Evolutionary conservation across 2,797 vertebrate species (phyloP), one percentile per base, ranked within the genome.

Genomic region (Pseudopleuronectes americanus): DNA sequence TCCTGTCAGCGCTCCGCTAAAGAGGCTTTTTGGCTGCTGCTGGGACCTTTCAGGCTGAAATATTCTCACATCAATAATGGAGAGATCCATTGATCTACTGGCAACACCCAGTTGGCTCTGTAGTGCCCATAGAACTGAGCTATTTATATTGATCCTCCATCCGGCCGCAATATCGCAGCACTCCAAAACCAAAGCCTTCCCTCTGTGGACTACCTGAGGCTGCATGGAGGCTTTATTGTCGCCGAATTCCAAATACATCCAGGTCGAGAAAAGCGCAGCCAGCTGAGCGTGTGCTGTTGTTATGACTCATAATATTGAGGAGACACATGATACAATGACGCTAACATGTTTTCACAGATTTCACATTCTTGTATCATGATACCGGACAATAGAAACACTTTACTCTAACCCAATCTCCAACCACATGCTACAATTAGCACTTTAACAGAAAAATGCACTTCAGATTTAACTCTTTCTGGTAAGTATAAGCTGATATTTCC

Each of bases 41-140:
- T 53, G 66, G 59, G 76, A 84, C 74, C 80, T 88, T 91, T 86
- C 72, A 81, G 83, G 60, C 77, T 87, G 77, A 87, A 90, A 87
- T 86, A 84, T 83, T 89, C 78, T 84, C 76, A 84, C 89, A 92
- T 92, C 86, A 80, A 90, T 91, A 90, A 81, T 26, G 63, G 77
- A 86, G 79, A 69, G 82, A 87, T 82, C 74, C 77, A 88, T 81
- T 78, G 84, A 90, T 86, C 77, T 58, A 72, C 83, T 86, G 80
- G 84, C 83, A 87, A 83, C 86, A 87, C 76, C 83, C 90, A 83
- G 75, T 71, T 84, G 85, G 76, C 86, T 87, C 49, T 49, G 55
- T 82, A 82, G 78, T 76, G 76, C 72, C 76, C 81, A 71, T 64
- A 78, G 77, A 81, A 77, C 66, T 67, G 73, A 84, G 84, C 86